Base-by-base conservation (phyloP, 2,113 vertebrate species). In the Azemiops feae region DNA sequence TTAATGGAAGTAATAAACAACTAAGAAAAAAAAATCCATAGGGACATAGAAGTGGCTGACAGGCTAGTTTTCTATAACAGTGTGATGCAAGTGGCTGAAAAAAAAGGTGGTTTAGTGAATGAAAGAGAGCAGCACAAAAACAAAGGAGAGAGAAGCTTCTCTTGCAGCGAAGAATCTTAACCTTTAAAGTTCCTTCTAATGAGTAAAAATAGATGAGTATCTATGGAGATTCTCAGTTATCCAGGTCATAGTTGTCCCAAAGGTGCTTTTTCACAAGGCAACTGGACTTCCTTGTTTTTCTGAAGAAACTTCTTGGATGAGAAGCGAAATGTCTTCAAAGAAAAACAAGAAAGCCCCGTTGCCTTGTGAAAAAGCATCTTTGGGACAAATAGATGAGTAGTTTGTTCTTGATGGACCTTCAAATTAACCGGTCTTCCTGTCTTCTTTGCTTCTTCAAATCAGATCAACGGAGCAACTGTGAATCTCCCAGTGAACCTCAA, bases 401-500 rank as follows among this genome's bases (percentile, higher is more conserved):
- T 3, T n/a, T 69, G n/a, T 5, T 81, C n/a, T 74, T 43, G 58
- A 54, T 11, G 7, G 39, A 39, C 11, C 50, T 54, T 14, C 58
- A 88, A 27, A 39, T 39, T 64, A 4, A 34, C 3, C 25, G 18
- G 54, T 25, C 34, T 86, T 20, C 91, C 54, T 9, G 30, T 6
- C 69, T 11, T 64, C 74, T 58, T 88, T 34, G 7, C 52, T 69
- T 69, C n/a, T 10, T n/a, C 25, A 20, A 27, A 25, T 55, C 2
- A 97, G 97, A 93, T 97, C 50, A 94, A 97, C 34, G 96, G 96
- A 3, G 30, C 97, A 64, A 95, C 23, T 1, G 92, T 3, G 22
- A 96, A 94, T 25, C 55, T 98, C 2, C 97, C 97, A 1, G 16
- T 96, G 10, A 30, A 91, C n/a, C 55, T 97, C 12, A 91, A 95